Conservation (phyloP, 2,888 invertebrate species). For the Watsonalla binaria region DNA sequence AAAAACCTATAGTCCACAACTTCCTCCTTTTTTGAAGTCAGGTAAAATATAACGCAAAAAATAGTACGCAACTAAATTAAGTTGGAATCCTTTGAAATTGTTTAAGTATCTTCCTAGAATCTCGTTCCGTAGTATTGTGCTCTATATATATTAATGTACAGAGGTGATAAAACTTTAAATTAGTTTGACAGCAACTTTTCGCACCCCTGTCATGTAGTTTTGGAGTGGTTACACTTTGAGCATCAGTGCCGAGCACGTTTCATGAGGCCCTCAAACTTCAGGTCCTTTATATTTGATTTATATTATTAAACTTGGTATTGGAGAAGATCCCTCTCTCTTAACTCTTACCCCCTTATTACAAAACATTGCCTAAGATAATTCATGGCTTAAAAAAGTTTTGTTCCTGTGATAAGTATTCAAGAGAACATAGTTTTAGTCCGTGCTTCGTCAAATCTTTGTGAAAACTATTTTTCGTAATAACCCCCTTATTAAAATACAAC, state of each 20-base stretch:
- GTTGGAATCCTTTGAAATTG: neutral
- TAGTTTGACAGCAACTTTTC: slow-evolving; percentile 20
- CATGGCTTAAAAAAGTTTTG: too few species aligned
- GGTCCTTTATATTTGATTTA: neutral
- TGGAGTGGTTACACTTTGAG: neutral
- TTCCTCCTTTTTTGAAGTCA: too few species aligned
- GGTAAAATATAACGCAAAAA: too few species aligned
- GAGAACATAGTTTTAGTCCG: too few species aligned
- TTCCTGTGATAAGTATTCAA: too few species aligned
- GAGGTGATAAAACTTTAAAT: slow-evolving; percentile 31
- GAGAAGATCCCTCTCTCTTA: neutral
- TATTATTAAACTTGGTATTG: neutral
- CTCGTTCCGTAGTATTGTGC: slow-evolving; percentile 6
- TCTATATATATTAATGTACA: slow-evolving; percentile 24
- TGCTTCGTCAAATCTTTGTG: too few species aligned
- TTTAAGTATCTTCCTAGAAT: neutral
- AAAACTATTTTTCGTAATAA: too few species aligned
- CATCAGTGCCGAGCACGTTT: neutral
- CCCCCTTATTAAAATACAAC: too few species aligned
- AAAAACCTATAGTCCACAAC: too few species aligned
- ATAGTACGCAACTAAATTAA: too few species aligned
- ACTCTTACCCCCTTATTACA: too few species aligned
- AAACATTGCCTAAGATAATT: too few species aligned
- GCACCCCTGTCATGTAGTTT: slow-evolving; percentile 1
- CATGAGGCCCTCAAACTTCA: neutral